phyloP scores from a whole-genome alignment of 2,888 invertebrate species.

The Cetonia aurata region DNA sequence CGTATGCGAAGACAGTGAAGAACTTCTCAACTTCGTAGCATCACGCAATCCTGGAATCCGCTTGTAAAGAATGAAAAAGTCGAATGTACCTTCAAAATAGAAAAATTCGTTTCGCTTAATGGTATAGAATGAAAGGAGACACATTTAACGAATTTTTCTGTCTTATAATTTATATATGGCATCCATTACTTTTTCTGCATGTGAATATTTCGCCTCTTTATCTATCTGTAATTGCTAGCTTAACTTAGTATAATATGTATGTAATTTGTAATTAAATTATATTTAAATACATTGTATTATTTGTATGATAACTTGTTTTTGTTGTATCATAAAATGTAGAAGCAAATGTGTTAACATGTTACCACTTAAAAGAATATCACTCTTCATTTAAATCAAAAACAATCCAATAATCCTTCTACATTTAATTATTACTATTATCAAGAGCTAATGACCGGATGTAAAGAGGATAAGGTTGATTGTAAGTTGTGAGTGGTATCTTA shows the following conservation, averaged over 20 bases:
- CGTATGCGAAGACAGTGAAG: slow-evolving; percentile 93
- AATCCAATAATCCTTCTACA: too few species aligned
- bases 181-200: slow-evolving; percentile 50
- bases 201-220: slow-evolving; percentile 53
- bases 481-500: too few species aligned
- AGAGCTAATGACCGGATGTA: too few species aligned
- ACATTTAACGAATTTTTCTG: slow-evolving; percentile 28
- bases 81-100: slow-evolving; percentile 44
- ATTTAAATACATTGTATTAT: slow-evolving; percentile 56
- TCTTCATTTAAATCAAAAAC: too few species aligned
- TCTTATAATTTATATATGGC: slow-evolving; percentile 37
- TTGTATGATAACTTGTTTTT: slow-evolving; percentile 42
- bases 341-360: too few species aligned
- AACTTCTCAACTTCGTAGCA: slow-evolving; percentile 89
- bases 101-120: slow-evolving; percentile 16
- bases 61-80: slow-evolving; percentile 68
- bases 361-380: too few species aligned
- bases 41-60: slow-evolving; percentile 89
- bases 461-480: too few species aligned
- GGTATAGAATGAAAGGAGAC: slow-evolving; percentile 9
- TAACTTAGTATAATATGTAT: slow-evolving; percentile 44
- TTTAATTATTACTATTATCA: too few species aligned
- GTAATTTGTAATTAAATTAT: slow-evolving; percentile 60
- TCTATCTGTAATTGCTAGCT: slow-evolving; percentile 45
- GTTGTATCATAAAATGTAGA: not conserved